Evolutionary conservation across 2,113 vertebrate genomes (phyloP), one percentile per base, ranked within the genome.

Genomic region (Gadus macrocephalus): DNA sequence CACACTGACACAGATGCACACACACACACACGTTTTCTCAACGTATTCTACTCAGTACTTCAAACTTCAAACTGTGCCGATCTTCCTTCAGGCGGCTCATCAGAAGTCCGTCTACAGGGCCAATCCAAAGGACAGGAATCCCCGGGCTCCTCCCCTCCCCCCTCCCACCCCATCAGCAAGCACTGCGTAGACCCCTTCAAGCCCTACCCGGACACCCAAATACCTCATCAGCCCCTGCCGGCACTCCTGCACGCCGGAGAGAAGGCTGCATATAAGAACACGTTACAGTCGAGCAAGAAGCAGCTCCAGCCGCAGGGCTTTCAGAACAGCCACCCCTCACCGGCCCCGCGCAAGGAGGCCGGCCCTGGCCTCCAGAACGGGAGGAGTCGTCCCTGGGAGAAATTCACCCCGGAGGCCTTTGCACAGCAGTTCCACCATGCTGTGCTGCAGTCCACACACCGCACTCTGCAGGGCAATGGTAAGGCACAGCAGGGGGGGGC

Each of bases 351-450:
- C 75, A 96, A 96, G 87, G 95, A 96, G 78, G 77, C 86, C 64
- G 78, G 87, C 0, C 88, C 91, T 38, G 90, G 91, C 79, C 42
- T 49, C 42, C 69, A 92, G 85, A 97, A 95, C 0, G 95, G 95
- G 68, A 94, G 91, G 82, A 95, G 81, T 87, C 93, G 93, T 72
- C 91, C 94, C 9, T 95, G 95, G 94, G 96, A 98, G 31, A 95
- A 92, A 42, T 96, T 98, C 85, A 88, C 94, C 7, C 94, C 96
- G 0, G 97, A 98, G 79, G 93, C 95, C 78, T 98, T 98, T 0
- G 97, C 97, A 61, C 97, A 98, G 74, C 96, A 97, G 86, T 98
- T 99, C 87, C 97, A 99, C 0, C 96, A 98, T 85, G 96, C 97
- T 0, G 97, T 98, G 84, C 91, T 98, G 81, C 95, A 98, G 90